These are phyloP conservation scores for Drosophila testacea DNA, from an alignment of 2,888 invertebrate genomes.

Conservation along the genomic window DNA sequence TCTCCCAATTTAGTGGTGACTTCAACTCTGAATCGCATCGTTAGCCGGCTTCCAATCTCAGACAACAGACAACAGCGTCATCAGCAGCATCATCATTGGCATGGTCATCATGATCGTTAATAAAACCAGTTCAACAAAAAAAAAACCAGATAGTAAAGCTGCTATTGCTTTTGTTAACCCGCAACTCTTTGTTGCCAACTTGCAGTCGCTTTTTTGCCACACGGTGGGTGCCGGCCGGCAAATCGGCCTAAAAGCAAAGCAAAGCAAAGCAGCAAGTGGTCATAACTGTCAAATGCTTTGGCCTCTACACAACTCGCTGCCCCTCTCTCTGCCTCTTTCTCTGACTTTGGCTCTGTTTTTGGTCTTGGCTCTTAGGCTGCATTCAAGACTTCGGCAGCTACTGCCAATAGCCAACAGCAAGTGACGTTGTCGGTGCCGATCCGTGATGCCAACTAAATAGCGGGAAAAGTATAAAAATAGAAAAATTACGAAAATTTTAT, in stretches of 20 bases:
- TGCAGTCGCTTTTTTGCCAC: conserved; percentile 8
- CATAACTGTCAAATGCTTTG: conserved; percentile 78
- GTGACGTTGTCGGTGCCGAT: background rate
- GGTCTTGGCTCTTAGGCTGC: conserved; percentile 20
- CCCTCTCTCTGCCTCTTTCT: conserved; percentile 17
- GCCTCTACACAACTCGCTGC: conserved; percentile 1
- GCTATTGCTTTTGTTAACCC: conserved; percentile 38
- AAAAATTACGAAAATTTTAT: too few species aligned
- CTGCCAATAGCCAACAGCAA: conserved; percentile 40
- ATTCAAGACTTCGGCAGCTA: conserved; percentile 19
- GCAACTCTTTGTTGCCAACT: background rate
- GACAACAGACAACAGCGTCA: conserved; percentile 29
- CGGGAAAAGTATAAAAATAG: too few species aligned
- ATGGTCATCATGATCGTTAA: conserved; percentile 35
- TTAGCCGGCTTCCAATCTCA: conserved; percentile 34
- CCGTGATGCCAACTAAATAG: too few species aligned
- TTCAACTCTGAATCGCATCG: conserved; percentile 36
- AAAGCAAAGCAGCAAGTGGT: conserved; percentile 67
- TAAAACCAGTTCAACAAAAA: conserved; percentile 64
- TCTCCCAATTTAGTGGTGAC: conserved; percentile 53
- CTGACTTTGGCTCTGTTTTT: conserved; percentile 3
- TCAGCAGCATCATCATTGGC: conserved; percentile 31
- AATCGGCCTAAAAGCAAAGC: conserved; percentile 60
- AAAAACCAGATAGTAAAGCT: conserved; percentile 38
- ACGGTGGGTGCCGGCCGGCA: conserved; percentile 48